Percentiles rank a stretch among this genome's conserved stretches.
Evolutionary conservation across 2,113 vertebrate species (phyloP).

Genomic region (Lycocorax pyrrhopterus): DNA sequence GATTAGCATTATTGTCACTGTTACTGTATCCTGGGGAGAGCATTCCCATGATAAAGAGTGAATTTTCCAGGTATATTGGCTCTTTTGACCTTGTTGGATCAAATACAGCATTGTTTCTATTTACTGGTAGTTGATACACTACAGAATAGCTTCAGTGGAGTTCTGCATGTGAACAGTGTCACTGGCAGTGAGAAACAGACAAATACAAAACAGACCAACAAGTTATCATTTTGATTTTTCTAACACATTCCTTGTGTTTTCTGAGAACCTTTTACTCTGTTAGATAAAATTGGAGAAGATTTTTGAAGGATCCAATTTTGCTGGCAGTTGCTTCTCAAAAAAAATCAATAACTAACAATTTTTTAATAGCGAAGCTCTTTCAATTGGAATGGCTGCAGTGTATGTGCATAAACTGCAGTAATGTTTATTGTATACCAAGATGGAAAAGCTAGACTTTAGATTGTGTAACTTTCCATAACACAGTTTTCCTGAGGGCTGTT

Average conservation of each 20-base stretch:
- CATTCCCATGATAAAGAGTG: background rate
- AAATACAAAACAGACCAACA: background rate
- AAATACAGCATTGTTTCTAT: background rate
- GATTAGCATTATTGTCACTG: background rate
- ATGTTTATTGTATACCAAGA: constrained; percentile 6
- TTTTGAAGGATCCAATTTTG: background rate
- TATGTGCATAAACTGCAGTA: background rate
- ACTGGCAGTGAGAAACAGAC: background rate
- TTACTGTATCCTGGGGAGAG: background rate
- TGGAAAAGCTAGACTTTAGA: constrained; percentile 17
- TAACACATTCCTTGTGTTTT: background rate
- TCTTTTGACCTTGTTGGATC: background rate
- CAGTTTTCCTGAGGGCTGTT: constrained; percentile 28
- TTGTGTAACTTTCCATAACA: constrained; percentile 41
- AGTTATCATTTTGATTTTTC: background rate
- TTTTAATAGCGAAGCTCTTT: constrained; percentile 12
- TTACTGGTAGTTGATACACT: background rate
- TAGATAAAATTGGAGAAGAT: background rate
- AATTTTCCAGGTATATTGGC: background rate
- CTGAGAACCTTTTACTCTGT: background rate
- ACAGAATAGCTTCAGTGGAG: background rate
- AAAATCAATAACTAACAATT: constrained; percentile 17
- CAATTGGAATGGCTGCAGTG: background rate
- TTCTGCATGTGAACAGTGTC: background rate
- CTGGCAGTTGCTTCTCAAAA: background rate